Base-by-base conservation (phyloP, 2,113 vertebrate genomes). In the Eira barbara region DNA sequence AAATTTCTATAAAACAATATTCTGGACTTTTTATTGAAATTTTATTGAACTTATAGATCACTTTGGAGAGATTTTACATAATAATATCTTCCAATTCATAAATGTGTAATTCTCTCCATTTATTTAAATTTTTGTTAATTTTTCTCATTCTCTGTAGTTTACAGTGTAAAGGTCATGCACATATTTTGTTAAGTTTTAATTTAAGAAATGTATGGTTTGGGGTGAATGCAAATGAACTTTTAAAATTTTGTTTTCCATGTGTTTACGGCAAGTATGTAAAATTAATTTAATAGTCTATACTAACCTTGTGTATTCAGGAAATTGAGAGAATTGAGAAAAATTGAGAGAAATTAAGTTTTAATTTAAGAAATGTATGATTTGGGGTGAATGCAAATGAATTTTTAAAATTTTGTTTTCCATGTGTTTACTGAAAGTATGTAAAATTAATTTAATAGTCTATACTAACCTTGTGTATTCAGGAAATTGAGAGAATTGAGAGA, bases 181-280 rank as follows among this genome's bases (percentile, higher is more conserved):
- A 23, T n/a, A 55, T 57, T 86, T 85, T 96, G 10, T 63, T 36
- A 59, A 83, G 12, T 89, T 95, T 97, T 78, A n/a, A 21, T 94
- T 83, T 45, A 73, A 80, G 7, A 17, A 86, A 52, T 76, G 86
- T 86, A 61, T 67, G 6, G 86, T 81, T 74, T 65, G 2, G 6
- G 42, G 12, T 93, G 3, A 80, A 73, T 93, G 4, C 8, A 80
- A 73, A 59, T 39, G 1, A 57, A 81, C 21, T 91, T 79, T 76
- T 9, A 49, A 80, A 89, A n/a, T 67, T 57, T 83, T 2, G 45
- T 69, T 81, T 97, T 86, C 47, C 31, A 76, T 79, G 20, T 42
- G 6, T 87, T 95, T 86, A 21, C 36, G 94, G 10, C 7, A 67
- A 8, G 21, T 81, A 20, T 87, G 2, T 81, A 81, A 74, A 69